Conservation (phyloP, 2,888 invertebrate species). For the Frankliniella fusca region DNA sequence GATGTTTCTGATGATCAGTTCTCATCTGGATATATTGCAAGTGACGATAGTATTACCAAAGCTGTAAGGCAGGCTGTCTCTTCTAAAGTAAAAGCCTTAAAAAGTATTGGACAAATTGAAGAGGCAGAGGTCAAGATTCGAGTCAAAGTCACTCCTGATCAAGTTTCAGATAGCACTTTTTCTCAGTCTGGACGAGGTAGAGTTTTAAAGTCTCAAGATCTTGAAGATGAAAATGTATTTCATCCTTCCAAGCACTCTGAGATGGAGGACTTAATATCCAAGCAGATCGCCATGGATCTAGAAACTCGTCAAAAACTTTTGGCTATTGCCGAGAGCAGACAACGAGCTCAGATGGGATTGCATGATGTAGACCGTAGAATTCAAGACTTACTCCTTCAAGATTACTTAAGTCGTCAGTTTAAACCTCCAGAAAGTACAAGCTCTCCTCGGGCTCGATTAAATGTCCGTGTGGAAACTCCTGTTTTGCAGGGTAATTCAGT, state of each 20-base stretch:
- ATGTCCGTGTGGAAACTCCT: neutral
- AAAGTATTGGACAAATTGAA: neutral
- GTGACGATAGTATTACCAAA: neutral
- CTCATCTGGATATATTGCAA: neutral
- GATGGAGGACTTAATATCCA: neutral
- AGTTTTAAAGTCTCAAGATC: slow-evolving; percentile 5
- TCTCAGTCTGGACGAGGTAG: neutral
- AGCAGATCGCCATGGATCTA: neutral
- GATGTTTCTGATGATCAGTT: neutral
- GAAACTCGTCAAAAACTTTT: slow-evolving; percentile 7
- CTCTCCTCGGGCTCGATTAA: neutral
- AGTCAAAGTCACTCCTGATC: neutral
- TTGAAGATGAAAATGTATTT: neutral
- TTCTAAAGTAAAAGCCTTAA: neutral
- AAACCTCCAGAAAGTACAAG: neutral
- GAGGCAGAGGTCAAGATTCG: slow-evolving; percentile 16
- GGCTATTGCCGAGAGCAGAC: neutral
- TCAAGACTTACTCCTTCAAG: neutral
- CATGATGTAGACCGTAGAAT: neutral
- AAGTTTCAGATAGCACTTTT: neutral
- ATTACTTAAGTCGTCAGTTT: neutral
- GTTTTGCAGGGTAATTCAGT: neutral
- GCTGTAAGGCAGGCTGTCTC: neutral
- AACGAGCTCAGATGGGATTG: neutral
- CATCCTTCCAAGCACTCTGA: neutral